A percentile compares a stretch with the other conserved stretches of the same genome.
These are phyloP conservation scores for Conus canariensis DNA, from an alignment of 2,888 invertebrate genomes.

Conservation along the genomic window DNA sequence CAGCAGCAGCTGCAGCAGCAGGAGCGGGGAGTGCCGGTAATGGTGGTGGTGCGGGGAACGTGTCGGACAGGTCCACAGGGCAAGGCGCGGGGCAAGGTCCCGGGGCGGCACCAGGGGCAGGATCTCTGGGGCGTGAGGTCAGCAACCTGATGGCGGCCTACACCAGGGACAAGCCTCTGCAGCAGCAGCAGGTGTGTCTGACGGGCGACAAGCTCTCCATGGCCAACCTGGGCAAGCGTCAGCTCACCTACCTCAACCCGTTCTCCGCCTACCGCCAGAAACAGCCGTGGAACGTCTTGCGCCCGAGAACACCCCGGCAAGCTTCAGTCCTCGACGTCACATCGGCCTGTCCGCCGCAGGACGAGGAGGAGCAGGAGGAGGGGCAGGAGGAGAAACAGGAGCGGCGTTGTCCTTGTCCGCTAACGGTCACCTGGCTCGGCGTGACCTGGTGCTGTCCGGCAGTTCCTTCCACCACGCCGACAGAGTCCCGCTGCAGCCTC, in stretches of 20 bases:
- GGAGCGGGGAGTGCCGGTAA: slow-evolving; percentile 20
- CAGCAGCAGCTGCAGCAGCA: background rate
- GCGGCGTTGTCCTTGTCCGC: background rate
- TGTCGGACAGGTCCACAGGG: slow-evolving; percentile 33
- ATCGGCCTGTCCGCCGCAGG: background rate
- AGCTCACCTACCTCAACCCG: slow-evolving; percentile 49
- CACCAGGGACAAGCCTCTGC: slow-evolving; percentile 37
- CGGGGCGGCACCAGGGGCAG: background rate
- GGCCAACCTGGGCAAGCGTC: slow-evolving; percentile 38
- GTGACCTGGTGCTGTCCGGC: slow-evolving; percentile 34
- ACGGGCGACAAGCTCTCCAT: slow-evolving; percentile 35
- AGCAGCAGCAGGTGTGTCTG: slow-evolving; percentile 34
- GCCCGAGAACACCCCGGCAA: background rate
- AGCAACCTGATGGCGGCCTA: slow-evolving; percentile 36
- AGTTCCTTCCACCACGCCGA: slow-evolving; percentile 9
- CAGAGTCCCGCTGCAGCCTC: slow-evolving; percentile 34
- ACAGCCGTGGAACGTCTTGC: slow-evolving; percentile 27
- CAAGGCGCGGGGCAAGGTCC: background rate
- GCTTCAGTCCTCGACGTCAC: slow-evolving; percentile 8
- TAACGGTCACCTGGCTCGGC: background rate
- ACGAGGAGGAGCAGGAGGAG: background rate
- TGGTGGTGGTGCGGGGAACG: slow-evolving; percentile 36
- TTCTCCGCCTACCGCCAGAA: slow-evolving; percentile 49
- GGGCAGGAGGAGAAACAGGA: background rate
- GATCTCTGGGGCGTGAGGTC: background rate